phyloP scores from a whole-genome alignment of 2,113 vertebrate genomes.

The Thamnophis sirtalis region DNA sequence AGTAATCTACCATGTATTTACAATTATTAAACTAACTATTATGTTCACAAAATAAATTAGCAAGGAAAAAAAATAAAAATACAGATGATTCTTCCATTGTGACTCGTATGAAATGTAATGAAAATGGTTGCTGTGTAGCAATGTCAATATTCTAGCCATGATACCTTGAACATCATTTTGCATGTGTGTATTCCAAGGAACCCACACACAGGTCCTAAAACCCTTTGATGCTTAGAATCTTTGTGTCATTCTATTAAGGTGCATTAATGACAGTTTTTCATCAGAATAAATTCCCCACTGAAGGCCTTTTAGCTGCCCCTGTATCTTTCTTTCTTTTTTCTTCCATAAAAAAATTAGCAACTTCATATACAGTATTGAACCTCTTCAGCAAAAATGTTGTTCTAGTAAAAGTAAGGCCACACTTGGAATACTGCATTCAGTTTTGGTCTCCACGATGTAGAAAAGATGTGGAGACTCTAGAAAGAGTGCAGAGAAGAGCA shows the following conservation, averaged over 20 bases:
- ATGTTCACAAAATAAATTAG: conserved; percentile 15
- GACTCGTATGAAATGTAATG: neutral
- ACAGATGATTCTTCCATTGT: neutral
- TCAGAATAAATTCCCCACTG: neutral
- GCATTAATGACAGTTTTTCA: neutral
- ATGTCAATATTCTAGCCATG: neutral
- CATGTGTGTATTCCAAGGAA: neutral
- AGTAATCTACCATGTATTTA: conserved; percentile 11
- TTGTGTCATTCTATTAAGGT: neutral
- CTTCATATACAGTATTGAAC: neutral
- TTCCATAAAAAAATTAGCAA: neutral
- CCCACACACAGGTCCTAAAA: neutral
- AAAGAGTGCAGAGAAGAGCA: too few species aligned
- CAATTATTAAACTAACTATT: conserved; percentile 30
- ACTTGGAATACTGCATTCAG: too few species aligned
- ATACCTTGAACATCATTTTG: neutral
- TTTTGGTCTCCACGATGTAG: too few species aligned
- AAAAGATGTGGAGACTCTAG: too few species aligned
- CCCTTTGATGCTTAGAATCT: neutral
- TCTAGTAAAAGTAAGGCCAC: too few species aligned
- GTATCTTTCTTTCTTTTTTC: neutral
- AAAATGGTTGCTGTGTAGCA: neutral
- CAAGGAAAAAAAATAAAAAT: neutral
- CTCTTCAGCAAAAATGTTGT: neutral
- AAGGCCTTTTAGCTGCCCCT: neutral